A percentile compares a stretch with the other conserved stretches of the same genome.
These are phyloP conservation scores for Drosophila tristis DNA, from an alignment of 1,140 invertebrate species.

Conservation along the genomic window DNA sequence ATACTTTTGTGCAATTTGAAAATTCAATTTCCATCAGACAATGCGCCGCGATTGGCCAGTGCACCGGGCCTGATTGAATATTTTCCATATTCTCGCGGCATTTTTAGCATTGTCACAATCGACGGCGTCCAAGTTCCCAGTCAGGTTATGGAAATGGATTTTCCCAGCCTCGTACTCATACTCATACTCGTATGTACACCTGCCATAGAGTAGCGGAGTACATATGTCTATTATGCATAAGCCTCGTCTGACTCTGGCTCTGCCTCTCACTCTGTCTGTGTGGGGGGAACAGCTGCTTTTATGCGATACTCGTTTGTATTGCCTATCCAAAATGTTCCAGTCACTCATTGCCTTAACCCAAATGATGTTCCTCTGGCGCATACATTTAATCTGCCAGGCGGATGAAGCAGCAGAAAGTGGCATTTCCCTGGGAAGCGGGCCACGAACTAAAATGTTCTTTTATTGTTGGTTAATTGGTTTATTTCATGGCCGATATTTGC, in stretches of 20 bases:
- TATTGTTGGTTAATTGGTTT: too few relatives aligned
- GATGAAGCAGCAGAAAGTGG: slow-evolving; percentile 3
- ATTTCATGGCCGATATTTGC: too few relatives aligned
- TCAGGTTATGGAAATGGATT: slow-evolving; percentile 71
- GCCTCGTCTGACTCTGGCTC: slow-evolving; percentile 26
- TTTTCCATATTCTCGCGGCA: slow-evolving; percentile 59
- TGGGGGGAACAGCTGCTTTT: slow-evolving; percentile 66
- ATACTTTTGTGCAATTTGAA: slow-evolving; percentile 45
- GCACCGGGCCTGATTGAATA: slow-evolving; percentile 53
- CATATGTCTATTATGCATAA: slow-evolving; percentile 76
- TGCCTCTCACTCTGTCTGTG: neutral
- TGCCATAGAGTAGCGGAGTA: neutral
- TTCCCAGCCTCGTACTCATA: slow-evolving; percentile 41
- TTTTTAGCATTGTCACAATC: slow-evolving; percentile 76
- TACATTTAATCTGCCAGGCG: slow-evolving; percentile 4
- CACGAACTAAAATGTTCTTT: too few relatives aligned
- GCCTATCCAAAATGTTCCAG: slow-evolving; percentile 63
- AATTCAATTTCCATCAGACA: slow-evolving; percentile 71
- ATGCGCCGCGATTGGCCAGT: slow-evolving; percentile 33
- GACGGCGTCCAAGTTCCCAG: slow-evolving; percentile 24
- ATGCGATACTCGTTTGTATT: slow-evolving; percentile 35
- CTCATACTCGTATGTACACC: neutral
- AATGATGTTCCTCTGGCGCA: neutral
- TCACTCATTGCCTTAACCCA: slow-evolving; percentile 64
- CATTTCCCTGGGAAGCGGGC: too few relatives aligned